Conservation (phyloP, 2,888 invertebrate genomes). For the Mythimna loreyi region DNA sequence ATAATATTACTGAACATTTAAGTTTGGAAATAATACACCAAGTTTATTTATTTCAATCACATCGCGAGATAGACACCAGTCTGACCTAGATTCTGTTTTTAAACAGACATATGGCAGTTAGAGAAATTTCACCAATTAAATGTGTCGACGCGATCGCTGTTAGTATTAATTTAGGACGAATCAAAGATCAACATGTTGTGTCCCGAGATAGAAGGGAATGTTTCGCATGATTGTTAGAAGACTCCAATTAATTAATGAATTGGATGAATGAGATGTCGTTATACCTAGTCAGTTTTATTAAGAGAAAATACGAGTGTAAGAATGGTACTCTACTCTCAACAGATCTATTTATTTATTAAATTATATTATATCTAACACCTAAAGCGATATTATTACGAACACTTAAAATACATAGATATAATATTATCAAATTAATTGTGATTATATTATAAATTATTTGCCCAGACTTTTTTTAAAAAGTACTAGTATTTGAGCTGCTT, state of each 20-base stretch:
- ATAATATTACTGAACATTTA: conserved; percentile 35
- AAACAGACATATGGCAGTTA: conserved; percentile 47
- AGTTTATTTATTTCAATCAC: conserved; percentile 45
- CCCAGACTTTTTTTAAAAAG: too few species aligned
- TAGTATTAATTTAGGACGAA: conserved; percentile 50
- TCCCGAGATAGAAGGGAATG: neutral
- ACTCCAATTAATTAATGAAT: conserved; percentile 20
- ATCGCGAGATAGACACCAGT: conserved; percentile 33
- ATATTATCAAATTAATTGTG: too few species aligned
- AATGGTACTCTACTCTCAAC: too few species aligned
- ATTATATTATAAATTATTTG: too few species aligned
- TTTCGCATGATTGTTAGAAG: conserved; percentile 16
- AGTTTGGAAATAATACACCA: conserved; percentile 45
- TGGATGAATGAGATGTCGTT: neutral
- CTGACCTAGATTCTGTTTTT: conserved; percentile 52
- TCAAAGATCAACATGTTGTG: conserved; percentile 36
- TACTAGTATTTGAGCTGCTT: too few species aligned
- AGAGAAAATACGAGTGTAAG: neutral
- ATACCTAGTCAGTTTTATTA: neutral
- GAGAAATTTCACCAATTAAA: conserved; percentile 63
- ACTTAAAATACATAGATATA: too few species aligned
- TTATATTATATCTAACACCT: too few species aligned
- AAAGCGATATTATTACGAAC: too few species aligned
- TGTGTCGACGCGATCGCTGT: conserved; percentile 53
- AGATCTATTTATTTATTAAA: too few species aligned